Base-by-base conservation (phyloP, 2,113 vertebrate species). In the Hemichromis elongatus region DNA sequence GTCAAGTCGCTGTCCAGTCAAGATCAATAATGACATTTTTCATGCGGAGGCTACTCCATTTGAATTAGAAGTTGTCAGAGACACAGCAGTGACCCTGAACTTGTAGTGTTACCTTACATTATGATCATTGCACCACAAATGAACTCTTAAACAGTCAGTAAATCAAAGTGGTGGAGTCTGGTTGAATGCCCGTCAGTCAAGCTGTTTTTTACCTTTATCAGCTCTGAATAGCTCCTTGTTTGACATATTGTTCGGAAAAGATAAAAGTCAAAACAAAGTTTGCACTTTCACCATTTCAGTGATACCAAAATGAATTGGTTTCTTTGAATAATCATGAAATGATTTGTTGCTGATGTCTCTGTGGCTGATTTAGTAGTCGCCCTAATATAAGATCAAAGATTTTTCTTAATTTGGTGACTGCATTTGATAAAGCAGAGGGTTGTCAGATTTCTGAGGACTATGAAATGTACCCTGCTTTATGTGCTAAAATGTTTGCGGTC, bases 1-100 rank as follows among this genome's bases (percentile, higher is more conserved):
- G 79, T 89, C 88, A 92, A 26, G 33, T 42, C 55, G 9, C 24
- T 28, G 55, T 89, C 50, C 86, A 77, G 45, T 89, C 40, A 35
- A 56, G 68, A 84, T 84, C 80, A 50, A 66, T 88, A 61, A 54
- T 16, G 18, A 30, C 12, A 19, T 77, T 79, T 40, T 37, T 21
- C 14, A 50, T 28, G 33, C 18, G 24, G 18, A 55, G 52, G 42
- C 66, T 45, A 11, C 26, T 24, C 45, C 33, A 19, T 84, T 80
- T 90, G 45, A 88, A 52, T 19, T 24, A 19, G 37, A 68, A 18
- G 70, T 84, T 54, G 81, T 89, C 61, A 54, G 54, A 61, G 61
- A 88, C 52, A 10, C 59, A 35, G 21, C 54, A 77, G 28, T 42
- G 14, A 8, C 81, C 68, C 26, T 9, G 26, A 26, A 88, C 54